Evolutionary conservation across 1,140 invertebrate genomes (phyloP).

Genomic region (Neomicropteryx cornuta): DNA sequence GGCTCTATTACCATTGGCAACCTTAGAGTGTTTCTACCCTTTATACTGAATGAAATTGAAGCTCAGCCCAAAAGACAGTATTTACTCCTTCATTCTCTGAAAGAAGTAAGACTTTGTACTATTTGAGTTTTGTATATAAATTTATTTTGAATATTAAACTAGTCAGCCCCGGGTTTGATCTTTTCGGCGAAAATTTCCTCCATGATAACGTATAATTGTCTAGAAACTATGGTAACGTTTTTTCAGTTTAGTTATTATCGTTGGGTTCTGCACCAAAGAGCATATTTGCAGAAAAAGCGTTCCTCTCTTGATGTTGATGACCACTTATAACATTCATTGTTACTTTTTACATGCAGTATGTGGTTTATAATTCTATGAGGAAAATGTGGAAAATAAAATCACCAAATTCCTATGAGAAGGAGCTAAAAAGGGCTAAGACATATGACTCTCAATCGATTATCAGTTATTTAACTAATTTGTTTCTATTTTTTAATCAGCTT

Average conservation of each 20-base stretch:
- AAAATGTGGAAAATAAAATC: not conserved
- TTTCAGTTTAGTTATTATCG: too few relatives aligned
- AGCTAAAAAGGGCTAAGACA: too few relatives aligned
- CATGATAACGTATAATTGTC: slow-evolving; percentile 1
- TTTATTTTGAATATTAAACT: slow-evolving; percentile 3
- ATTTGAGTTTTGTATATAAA: slow-evolving; percentile 1
- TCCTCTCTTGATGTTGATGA: not conserved
- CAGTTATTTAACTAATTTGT: too few relatives aligned
- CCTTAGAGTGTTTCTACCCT: slow-evolving; percentile 85
- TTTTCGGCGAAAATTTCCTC: slow-evolving; percentile 6
- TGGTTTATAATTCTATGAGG: slow-evolving; percentile 6
- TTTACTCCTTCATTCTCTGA: slow-evolving; percentile 89
- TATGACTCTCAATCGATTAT: too few relatives aligned
- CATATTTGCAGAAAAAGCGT: not conserved
- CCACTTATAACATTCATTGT: not conserved
- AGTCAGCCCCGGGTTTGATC: too few relatives aligned
- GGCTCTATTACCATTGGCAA: slow-evolving; percentile 94
- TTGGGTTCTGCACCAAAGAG: not conserved
- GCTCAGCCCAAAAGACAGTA: slow-evolving; percentile 91
- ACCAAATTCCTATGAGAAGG: too few relatives aligned
- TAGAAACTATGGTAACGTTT: too few relatives aligned
- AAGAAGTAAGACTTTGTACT: slow-evolving; percentile 64
- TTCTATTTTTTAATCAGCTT: too few relatives aligned
- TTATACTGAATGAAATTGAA: slow-evolving; percentile 90
- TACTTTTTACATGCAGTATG: too few relatives aligned